phyloP scores from a whole-genome alignment of 2,113 vertebrate species.

The Siniperca knerii region DNA sequence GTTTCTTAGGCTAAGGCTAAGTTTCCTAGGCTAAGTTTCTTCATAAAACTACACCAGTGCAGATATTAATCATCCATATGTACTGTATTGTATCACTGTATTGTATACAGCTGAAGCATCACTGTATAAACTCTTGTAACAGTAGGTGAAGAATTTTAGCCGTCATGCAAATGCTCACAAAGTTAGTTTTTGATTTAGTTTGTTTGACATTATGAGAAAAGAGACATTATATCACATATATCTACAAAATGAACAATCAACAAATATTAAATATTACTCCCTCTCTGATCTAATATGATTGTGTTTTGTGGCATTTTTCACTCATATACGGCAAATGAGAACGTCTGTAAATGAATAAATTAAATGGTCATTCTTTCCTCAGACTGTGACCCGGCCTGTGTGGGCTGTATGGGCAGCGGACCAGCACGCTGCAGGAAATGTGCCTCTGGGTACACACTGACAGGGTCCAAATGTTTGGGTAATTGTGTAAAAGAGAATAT shows the following conservation, averaged over 20 bases:
- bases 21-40: not conserved
- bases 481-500: conserved; percentile 34
- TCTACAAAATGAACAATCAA: not conserved
- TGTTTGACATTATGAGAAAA: not conserved
- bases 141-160: not conserved
- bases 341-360: not conserved
- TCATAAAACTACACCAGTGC: not conserved
- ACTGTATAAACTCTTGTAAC: not conserved
- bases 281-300: not conserved
- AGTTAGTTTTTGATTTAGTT: not conserved
- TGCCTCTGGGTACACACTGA: conserved; percentile 90
- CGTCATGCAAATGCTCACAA: not conserved
- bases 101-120: not conserved
- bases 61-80: not conserved
- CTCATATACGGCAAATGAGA: not conserved
- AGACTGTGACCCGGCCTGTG: conserved; percentile 93
- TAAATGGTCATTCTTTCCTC: conserved; percentile 20
- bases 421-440: conserved; percentile 93
- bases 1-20: not conserved
- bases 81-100: not conserved
- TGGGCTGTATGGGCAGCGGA: conserved; percentile 93
- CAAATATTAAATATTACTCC: not conserved
- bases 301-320: not conserved
- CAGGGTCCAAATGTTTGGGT: conserved; percentile 93
- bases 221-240: not conserved